Evolutionary conservation across 2,797 vertebrate genomes (phyloP).

Genomic region (Enteromius paludinosus): DNA sequence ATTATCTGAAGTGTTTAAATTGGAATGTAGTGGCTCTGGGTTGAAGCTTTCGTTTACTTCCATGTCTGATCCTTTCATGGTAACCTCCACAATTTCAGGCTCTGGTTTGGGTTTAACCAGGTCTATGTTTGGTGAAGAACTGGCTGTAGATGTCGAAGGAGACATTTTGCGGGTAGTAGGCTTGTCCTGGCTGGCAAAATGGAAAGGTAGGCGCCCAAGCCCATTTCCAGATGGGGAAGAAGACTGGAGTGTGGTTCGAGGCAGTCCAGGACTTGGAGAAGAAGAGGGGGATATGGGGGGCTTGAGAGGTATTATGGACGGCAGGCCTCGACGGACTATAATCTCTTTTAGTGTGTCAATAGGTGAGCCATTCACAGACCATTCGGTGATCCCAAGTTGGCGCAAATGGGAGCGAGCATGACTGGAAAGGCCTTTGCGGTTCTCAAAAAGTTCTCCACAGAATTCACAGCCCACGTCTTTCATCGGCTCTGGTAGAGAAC

Average conservation of each 20-base stretch:
- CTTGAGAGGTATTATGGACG: conserved; percentile 78
- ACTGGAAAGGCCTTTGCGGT: conserved; percentile 85
- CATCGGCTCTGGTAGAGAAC: conserved; percentile 72
- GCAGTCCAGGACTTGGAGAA: conserved; percentile 73
- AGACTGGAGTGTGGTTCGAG: conserved; percentile 72
- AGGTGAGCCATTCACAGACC: conserved; percentile 86
- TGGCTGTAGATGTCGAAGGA: conserved; percentile 64
- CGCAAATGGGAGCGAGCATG: conserved; percentile 84
- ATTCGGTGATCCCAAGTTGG: conserved; percentile 84
- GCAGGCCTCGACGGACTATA: conserved; percentile 86
- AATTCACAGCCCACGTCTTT: conserved; percentile 86
- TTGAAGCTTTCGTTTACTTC: conserved; percentile 61
- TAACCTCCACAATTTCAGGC: conserved; percentile 88
- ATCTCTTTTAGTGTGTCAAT: conserved; percentile 93
- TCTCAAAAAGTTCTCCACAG: conserved; percentile 85
- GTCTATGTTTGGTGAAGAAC: conserved; percentile 62
- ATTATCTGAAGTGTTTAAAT: conserved; percentile 82
- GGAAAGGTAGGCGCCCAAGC: conserved; percentile 72
- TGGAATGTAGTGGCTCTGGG: conserved; percentile 67
- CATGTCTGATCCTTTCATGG: conserved; percentile 69
- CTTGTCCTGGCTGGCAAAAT: conserved; percentile 71
- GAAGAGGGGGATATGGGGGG: conserved; percentile 75
- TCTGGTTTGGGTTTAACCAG: conserved; percentile 88
- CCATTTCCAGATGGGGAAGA: conserved; percentile 71
- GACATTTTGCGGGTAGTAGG: conserved; percentile 82